Percentiles rank a stretch among this genome's conserved stretches.
Conservation (phyloP, 2,113 vertebrate species). For the Engraulis encrasicolus region DNA sequence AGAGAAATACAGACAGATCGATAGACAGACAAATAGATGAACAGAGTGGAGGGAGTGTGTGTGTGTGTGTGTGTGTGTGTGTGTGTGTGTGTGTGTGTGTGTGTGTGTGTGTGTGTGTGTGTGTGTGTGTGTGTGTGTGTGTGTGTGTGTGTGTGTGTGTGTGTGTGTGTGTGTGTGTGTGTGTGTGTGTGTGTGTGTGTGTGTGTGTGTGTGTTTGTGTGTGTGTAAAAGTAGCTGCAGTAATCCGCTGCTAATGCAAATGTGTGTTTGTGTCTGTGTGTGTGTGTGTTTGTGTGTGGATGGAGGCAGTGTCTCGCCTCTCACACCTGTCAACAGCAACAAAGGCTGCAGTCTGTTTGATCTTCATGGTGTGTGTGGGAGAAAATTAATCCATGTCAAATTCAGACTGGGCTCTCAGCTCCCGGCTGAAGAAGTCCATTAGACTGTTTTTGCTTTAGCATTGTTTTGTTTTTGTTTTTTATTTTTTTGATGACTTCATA, state of each 20-base stretch:
- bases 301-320: not conserved
- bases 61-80: too few relatives aligned
- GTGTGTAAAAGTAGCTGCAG: not conserved
- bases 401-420: not conserved
- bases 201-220: too few relatives aligned
- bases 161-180: not conserved
- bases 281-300: too few relatives aligned
- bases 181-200: slow-evolving; percentile 3
- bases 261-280: too few relatives aligned
- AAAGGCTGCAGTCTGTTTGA: not conserved
- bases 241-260: not conserved
- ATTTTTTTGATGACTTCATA: not conserved
- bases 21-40: too few relatives aligned
- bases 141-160: not conserved
- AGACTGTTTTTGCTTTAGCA: not conserved
- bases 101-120: too few relatives aligned
- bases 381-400: not conserved
- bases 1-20: too few relatives aligned
- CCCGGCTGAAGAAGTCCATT: not conserved
- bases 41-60: too few relatives aligned
- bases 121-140: not conserved
- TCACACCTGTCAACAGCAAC: not conserved
- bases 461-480: not conserved
- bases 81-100: too few relatives aligned
- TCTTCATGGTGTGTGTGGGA: not conserved